Conservation (phyloP, 2,113 vertebrate genomes). For the Phocoena sinus region DNA sequence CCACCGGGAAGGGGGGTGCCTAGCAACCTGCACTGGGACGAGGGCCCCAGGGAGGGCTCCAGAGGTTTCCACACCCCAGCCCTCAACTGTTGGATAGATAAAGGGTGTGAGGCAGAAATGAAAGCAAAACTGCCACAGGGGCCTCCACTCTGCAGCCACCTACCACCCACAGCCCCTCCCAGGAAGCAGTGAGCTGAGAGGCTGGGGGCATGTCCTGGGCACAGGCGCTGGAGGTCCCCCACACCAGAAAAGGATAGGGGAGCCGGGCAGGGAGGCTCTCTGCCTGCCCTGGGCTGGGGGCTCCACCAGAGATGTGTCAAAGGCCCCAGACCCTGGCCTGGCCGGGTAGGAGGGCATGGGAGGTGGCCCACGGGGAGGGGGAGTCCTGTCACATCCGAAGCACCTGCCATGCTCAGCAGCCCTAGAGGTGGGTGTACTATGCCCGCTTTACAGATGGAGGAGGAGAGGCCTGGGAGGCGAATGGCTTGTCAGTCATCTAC, state of each 20-base stretch:
- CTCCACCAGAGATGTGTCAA: background rate
- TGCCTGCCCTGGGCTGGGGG: background rate
- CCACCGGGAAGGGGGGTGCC: background rate
- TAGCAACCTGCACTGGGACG: background rate
- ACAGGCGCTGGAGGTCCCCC: too few relatives aligned
- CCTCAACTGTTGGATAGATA: background rate
- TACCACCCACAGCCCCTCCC: background rate
- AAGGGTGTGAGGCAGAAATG: slow-evolving; percentile 18
- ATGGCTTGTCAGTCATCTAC: background rate
- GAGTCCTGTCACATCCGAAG: background rate
- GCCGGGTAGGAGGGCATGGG: background rate
- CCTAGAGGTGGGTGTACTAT: rapidly evolving
- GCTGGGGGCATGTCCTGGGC: background rate
- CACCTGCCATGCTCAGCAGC: background rate
- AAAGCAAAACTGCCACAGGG: slow-evolving; percentile 33
- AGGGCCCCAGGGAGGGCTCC: background rate
- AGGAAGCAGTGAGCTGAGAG: background rate
- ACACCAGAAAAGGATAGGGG: background rate
- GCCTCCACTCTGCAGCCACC: background rate
- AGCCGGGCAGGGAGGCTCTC: background rate
- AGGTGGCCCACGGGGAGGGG: background rate
- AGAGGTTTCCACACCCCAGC: background rate
- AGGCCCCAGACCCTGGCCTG: background rate
- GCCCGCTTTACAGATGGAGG: background rate
- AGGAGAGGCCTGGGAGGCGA: background rate